Base-by-base conservation (phyloP, 2,113 vertebrate genomes). In the Cephalopholis sonnerati region DNA sequence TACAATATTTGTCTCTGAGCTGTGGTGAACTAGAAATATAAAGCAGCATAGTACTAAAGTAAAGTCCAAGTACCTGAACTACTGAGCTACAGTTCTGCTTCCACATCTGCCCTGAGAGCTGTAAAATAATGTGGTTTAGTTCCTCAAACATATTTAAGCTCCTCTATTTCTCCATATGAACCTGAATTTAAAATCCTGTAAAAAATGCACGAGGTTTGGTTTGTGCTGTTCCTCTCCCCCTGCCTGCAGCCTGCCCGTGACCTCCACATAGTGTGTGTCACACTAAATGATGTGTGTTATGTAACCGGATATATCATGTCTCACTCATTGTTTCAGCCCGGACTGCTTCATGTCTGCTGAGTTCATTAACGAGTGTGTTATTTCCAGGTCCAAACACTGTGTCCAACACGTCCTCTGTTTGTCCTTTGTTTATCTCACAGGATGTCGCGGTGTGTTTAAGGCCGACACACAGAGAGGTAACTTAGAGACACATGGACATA, bases 391-490 rank as follows among this genome's bases (percentile, higher is more conserved):
- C 9, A 64, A 36, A 79, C 55, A 22, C 8, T 6, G 1, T 13
- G 65, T 68, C 67, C 54, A 27, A 48, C 63, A 25, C 41, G 79
- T 69, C 53, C 59, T 36, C 22, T 53, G 18, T 12, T 7, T 17
- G 57, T 78, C 39, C 79, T 88, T 83, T 86, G 72, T 86, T 86
- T 78, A 75, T n/a, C 39, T 18, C 67, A 4, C 57, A 55, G 51
- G 77, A 74, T 67, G 68, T 82, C 54, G 64, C 64, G 79, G 55
- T 64, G 66, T 8, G 51, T 77, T 74, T 0, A 65, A 50, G 81
- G 70, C 77, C 81, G 50, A 53, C 11, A 18, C 5, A 36, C 7
- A 57, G 0, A 50, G 1, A 25, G 11, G 1, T 2, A 39, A 9
- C 32, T 36, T 5, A 51, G 0, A 62, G 0, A 48, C 15, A 15